phyloP scores from a whole-genome alignment of 2,888 invertebrate species.

The Sialis lutaria region DNA sequence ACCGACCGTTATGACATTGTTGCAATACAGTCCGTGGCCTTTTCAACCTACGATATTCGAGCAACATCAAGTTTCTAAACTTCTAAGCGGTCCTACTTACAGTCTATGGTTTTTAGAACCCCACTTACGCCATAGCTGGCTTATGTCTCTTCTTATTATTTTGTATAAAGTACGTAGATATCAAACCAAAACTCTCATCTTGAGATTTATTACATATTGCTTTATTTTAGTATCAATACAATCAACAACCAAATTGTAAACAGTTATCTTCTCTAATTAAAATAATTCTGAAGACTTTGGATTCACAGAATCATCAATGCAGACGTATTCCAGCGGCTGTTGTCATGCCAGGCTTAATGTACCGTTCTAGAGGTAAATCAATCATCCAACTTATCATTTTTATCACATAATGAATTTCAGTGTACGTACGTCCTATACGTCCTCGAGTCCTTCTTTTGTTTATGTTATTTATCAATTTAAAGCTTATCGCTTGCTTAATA shows the following conservation, averaged over 20 bases:
- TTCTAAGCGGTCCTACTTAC: slow-evolving; percentile 35
- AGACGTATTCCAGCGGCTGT: slow-evolving; percentile 66
- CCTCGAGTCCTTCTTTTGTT: background rate
- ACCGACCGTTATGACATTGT: slow-evolving; percentile 62
- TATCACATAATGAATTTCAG: background rate
- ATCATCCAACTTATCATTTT: slow-evolving; percentile 11
- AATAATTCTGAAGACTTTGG: slow-evolving; percentile 81
- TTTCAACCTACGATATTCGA: slow-evolving; percentile 35
- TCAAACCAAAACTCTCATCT: background rate
- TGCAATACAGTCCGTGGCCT: slow-evolving; percentile 72
- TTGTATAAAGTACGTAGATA: slow-evolving; percentile 67
- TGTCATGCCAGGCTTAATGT: slow-evolving; percentile 52
- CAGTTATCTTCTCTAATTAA: slow-evolving; percentile 68
- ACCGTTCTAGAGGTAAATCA: slow-evolving; percentile 41
- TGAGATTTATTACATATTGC: background rate
- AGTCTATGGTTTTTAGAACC: slow-evolving; percentile 80
- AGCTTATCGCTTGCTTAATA: background rate
- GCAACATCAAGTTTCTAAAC: slow-evolving; percentile 31
- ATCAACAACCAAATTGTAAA: slow-evolving; percentile 45
- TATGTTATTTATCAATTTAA: background rate
- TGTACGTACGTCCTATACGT: background rate
- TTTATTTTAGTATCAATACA: slow-evolving; percentile 51
- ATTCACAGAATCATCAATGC: slow-evolving; percentile 83
- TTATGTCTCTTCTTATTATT: slow-evolving; percentile 80
- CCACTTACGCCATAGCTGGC: slow-evolving; percentile 78